Base-by-base conservation (phyloP, 1,140 invertebrate genomes). In the Sarcophaga bullata region DNA sequence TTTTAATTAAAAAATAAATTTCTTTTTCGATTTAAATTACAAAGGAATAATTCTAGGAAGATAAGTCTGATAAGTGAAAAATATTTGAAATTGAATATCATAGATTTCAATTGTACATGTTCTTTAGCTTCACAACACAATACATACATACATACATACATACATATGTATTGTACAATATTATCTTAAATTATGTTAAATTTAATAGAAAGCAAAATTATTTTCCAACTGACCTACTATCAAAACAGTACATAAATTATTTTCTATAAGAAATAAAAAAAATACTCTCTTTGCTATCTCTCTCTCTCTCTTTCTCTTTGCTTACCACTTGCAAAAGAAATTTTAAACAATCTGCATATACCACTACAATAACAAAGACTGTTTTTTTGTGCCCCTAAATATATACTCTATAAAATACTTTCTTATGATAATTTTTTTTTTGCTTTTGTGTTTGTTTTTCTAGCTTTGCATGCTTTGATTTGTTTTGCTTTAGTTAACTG, bases 141-240 rank as follows among this genome's bases (percentile, higher is more conserved):
- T n/a, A n/a, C n/a, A n/a, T n/a, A n/a, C n/a, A 37, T 37, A 37
- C 25, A 37, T 37, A 37, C 25, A 37, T 37, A 4, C 25, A 37
- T 37, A 4, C 1, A n/a, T n/a, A 78, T 11, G 47, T 78, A 50
- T 50, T 50, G 13, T 46, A 78, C 52, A 78, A 78, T 46, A 78
- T 78, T 78, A 78, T 78, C 75, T 78, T 52, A 78, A 78, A 78
- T 78, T 78, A 78, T 78, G 49, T 48, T 78, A 78, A 78, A 78
- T 78, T 78, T 78, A 50, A 78, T 78, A 78, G 50, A 78, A 78
- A 78, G 75, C 48, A 78, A 78, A n/a, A 78, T 78, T 78, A 78
- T 78, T 78, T 78, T 78, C 75, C 75, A 78, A 78, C 75, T 78
- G 75, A 78, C 75, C 75, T 78, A 78, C 75, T 78, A 78, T 50